Percentiles rank a stretch among this genome's conserved stretches.
Conservation (phyloP, 1,140 invertebrate species). For the Elysia chlorotica region DNA sequence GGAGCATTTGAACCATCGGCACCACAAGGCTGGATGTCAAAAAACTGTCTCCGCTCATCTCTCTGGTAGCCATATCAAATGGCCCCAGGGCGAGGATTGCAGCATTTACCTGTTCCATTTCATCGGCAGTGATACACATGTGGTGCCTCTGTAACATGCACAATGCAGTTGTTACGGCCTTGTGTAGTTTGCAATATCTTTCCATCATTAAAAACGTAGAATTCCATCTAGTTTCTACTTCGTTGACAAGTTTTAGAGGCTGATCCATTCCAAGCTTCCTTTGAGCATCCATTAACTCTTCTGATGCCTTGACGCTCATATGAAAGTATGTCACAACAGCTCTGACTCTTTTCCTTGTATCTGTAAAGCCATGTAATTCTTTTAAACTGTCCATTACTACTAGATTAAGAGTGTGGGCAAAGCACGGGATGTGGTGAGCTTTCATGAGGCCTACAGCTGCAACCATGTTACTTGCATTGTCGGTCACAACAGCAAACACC, state of each 20-base stretch:
- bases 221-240: constrained; percentile 5
- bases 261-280: background rate
- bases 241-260: background rate
- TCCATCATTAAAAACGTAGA: background rate
- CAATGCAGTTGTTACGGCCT: background rate
- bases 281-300: background rate
- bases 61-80: background rate
- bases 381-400: background rate
- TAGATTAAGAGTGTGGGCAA: constrained; percentile 8
- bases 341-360: background rate
- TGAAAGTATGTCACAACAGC: background rate
- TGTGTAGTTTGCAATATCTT: background rate
- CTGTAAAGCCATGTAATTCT: background rate
- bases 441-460: background rate
- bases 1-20: background rate
- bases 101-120: background rate
- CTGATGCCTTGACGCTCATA: background rate
- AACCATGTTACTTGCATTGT: constrained; percentile 11
- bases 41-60: constrained; percentile 1
- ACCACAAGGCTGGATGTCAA: too few relatives aligned
- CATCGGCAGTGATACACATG: background rate
- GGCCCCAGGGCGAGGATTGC: background rate
- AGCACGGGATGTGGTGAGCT: background rate
- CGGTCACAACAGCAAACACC: background rate
- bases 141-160: background rate